phyloP scores from a whole-genome alignment of 2,888 invertebrate genomes.

The Dendrolimus pini region DNA sequence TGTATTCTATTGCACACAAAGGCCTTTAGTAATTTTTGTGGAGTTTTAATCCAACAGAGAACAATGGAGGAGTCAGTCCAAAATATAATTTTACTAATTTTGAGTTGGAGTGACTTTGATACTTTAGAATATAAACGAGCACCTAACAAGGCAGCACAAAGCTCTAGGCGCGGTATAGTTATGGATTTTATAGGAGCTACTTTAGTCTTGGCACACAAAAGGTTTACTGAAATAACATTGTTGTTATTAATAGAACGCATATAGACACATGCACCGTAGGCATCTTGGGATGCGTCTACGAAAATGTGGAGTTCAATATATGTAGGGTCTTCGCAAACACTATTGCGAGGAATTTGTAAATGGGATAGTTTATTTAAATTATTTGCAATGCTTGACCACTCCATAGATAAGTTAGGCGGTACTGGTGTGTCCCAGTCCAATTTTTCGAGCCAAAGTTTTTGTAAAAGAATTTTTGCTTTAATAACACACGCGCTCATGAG shows the following conservation, averaged over 20 bases:
- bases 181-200: conserved; percentile 11
- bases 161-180: conserved; percentile 2
- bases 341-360: conserved; percentile 15
- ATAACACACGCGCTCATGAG: conserved; percentile 17
- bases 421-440: conserved; percentile 20
- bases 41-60: conserved; percentile 16
- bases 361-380: neutral
- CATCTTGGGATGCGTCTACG: conserved; percentile 18
- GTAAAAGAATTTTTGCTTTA: conserved; percentile 18
- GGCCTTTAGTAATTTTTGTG: conserved; percentile 4
- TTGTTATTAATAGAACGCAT: conserved; percentile 8
- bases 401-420: conserved; percentile 7
- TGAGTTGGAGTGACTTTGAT: conserved; percentile 8
- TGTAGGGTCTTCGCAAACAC: conserved; percentile 3
- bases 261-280: conserved; percentile 21
- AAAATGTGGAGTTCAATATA: conserved; percentile 19
- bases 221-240: conserved; percentile 10
- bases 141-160: conserved; percentile 5
- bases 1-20: conserved; percentile 1
- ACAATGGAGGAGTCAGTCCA: conserved; percentile 24
- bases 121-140: conserved; percentile 15
- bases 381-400: neutral
- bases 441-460: conserved; percentile 17
- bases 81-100: conserved; percentile 4
- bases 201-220: no score